Conservation (phyloP, 53 echinoderm and acorn worm species). For the Paracentrotus lividus region DNA sequence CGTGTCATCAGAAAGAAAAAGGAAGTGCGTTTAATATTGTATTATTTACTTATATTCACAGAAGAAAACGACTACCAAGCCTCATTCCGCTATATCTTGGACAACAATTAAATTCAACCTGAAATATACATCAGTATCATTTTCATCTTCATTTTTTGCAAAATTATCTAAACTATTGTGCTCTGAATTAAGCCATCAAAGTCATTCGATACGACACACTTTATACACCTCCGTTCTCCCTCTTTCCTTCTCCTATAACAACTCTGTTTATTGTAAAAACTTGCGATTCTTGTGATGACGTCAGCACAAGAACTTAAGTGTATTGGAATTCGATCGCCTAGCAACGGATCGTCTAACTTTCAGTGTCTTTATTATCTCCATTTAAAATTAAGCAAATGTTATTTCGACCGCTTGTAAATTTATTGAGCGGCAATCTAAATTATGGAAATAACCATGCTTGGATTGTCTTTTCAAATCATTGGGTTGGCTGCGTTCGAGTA, state of each 20-base stretch:
- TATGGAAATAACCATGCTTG: background rate
- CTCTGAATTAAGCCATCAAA: no score
- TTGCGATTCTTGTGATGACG: background rate
- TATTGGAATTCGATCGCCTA: constrained; percentile 15
- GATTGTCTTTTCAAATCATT: background rate
- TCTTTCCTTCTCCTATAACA: background rate
- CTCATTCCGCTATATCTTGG: no score
- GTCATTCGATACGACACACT: background rate
- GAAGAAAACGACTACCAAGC: no score
- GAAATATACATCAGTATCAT: no score
- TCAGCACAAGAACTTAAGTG: constrained; percentile 6
- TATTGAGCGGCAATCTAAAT: background rate
- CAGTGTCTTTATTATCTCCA: constrained; percentile 21
- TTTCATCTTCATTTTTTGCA: no score
- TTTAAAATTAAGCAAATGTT: constrained; percentile 24
- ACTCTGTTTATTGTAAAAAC: background rate
- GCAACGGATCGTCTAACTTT: constrained; percentile 11
- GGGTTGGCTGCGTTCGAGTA: background rate
- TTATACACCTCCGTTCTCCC: background rate
- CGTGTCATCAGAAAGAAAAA: no score
- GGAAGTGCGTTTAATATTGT: no score
- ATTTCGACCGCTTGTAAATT: background rate
- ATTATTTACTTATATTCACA: no score
- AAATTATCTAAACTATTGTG: no score
- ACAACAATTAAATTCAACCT: no score